Base-by-base conservation (phyloP, 2,888 invertebrate species). In the Hydriomena furcata region DNA sequence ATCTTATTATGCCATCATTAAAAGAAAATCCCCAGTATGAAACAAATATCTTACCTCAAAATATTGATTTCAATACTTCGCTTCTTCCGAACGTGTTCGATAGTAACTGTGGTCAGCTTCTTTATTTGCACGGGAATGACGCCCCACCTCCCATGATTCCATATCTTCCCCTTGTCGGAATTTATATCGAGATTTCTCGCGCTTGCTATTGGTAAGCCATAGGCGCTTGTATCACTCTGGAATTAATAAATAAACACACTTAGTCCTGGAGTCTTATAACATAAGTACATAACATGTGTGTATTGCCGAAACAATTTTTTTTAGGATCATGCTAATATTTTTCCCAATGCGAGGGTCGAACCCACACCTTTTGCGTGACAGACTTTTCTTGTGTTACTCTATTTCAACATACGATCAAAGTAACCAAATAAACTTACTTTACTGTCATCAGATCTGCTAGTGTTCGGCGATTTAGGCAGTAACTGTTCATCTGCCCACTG, bases 401-500 rank as follows among this genome's bases (percentile, higher is more conserved):
- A n/a, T n/a, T n/a, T n/a, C n/a, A n/a, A n/a, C n/a, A n/a, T n/a
- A n/a, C n/a, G n/a, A n/a, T n/a, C n/a, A n/a, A n/a, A n/a, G n/a
- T n/a, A n/a, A n/a, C n/a, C n/a, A n/a, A 31, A 20, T 32, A 7
- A 23, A 63, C 73, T 60, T 69, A 88, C 89, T 72, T 83, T 84
- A 61, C 72, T 82, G 52, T 88, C 89, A 27, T 89, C 89, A 40
- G 84, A 81, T 60, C 78, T 83, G 55, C 71, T 76, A 12, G 37
- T 0, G 71, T 71, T 74, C 32, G 71, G 64, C 17, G 84, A 79
- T 48, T 72, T 76, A 25, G 61, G 60, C 50, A 76, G 68, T 61
- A 87, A 61, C 63, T 87, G 87, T 51, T 88, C 87, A 47, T 88
- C 88, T 0, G 87, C 88, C 87, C 88, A 88, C 56, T 76, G 75